Conservation (phyloP, 2,888 invertebrate species). For the Mongoloraphidia duomilia region DNA sequence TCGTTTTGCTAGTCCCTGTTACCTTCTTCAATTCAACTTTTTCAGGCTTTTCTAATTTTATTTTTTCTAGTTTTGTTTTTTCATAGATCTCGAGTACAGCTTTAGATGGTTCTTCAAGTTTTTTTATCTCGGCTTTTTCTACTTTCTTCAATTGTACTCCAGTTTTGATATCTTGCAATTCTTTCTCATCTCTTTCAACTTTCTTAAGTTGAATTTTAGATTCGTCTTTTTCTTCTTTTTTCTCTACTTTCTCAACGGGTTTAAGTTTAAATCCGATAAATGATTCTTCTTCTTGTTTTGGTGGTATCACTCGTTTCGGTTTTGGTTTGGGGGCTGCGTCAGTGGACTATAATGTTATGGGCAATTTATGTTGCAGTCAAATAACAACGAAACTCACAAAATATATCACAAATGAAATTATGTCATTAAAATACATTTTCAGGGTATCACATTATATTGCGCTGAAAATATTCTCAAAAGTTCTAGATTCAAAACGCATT, state of each 20-base stretch:
- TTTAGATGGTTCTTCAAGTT: neutral
- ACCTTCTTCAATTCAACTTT: slow-evolving; percentile 23
- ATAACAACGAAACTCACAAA: no score
- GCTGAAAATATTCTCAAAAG: no score
- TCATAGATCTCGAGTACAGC: slow-evolving; percentile 3
- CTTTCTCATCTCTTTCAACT: slow-evolving; percentile 17
- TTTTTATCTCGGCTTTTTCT: neutral
- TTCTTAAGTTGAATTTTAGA: slow-evolving; percentile 17
- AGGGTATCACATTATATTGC: no score
- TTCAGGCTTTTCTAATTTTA: slow-evolving; percentile 20
- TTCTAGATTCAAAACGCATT: no score
- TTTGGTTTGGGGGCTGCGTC: slow-evolving; percentile 25
- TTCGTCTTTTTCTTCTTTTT: slow-evolving; percentile 24
- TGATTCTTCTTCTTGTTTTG: slow-evolving; percentile 34
- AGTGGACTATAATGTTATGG: slow-evolving; percentile 15
- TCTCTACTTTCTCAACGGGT: slow-evolving; percentile 33
- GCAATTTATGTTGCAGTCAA: no score
- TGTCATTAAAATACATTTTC: no score
- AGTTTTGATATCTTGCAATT: neutral
- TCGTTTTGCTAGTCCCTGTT: slow-evolving; percentile 22
- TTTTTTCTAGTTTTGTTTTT: slow-evolving; percentile 1
- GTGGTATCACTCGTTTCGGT: slow-evolving; percentile 30
- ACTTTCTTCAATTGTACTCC: slow-evolving; percentile 1
- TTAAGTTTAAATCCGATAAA: slow-evolving; percentile 46
- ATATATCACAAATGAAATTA: no score